Evolutionary conservation across 2,888 invertebrate genomes (phyloP), one percentile per base, ranked within the genome.

Genomic region (Sarcophaga variegata): DNA sequence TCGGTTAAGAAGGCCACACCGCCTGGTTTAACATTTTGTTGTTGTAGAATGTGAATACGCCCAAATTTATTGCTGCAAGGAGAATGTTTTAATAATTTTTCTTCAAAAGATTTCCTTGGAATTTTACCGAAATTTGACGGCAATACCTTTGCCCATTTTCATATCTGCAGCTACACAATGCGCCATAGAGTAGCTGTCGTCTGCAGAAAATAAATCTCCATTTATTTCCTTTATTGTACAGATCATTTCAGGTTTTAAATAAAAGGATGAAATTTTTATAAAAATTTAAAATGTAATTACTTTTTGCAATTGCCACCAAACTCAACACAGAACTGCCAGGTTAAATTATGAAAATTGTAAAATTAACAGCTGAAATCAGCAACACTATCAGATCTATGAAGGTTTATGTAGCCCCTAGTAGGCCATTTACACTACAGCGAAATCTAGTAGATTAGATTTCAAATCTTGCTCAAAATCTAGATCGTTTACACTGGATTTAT

Each of bases 111-210:
- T 54, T 54, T 54, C 14, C 17, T 49, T 5, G 17, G 54, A 14
- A 17, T 54, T 75, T 79, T 88, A 91, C 93, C 91, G 90, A 88
- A 93, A 93, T 75, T 91, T 91, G 0, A 94, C 92, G 2, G 95
- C 95, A 83, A 95, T 95, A 25, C 95, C 95, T 89, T 94, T 94
- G 8, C 95, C 94, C 95, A 95, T 95, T 64, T 92, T 92, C 88
- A 95, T 89, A 90, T 95, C 95, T 76, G 94, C 86, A 90, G 94
- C 94, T 0, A 95, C 95, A 91, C 95, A 95, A 89, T 95, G 95
- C 1, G 94, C 95, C 88, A 95, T 88, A 0, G 94, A 93, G 90
- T 92, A 94, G 4, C 94, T 93, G 2, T 91, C 88, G 2, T 92
- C 89, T 47, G 93, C 93, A 14, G 90, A 88, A 91, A 94, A 96